These are phyloP conservation scores for Dorcus hopei DNA, from an alignment of 2,888 invertebrate species.

Conservation along the genomic window DNA sequence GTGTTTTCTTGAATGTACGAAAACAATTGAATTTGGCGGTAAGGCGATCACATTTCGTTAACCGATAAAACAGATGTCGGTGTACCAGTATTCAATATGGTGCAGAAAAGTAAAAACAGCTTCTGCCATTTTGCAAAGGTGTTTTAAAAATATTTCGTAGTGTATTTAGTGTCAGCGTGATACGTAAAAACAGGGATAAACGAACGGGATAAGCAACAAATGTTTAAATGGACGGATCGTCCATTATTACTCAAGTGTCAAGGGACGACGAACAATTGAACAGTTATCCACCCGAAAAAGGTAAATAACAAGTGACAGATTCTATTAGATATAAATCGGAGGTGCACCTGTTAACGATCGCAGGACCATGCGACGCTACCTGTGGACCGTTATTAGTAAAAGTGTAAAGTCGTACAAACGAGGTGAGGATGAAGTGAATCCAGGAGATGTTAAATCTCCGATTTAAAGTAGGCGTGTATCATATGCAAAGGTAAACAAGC, in stretches of 20 bases:
- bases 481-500: conserved; percentile 37
- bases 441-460: conserved; percentile 12
- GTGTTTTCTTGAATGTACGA: no score
- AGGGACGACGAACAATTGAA: conserved; percentile 95
- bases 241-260: conserved; percentile 97
- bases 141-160: conserved; percentile 36
- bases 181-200: conserved; percentile 28
- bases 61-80: conserved; percentile 25
- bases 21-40: conserved; percentile 21
- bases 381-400: conserved; percentile 3
- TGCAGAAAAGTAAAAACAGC: conserved; percentile 36
- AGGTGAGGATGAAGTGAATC: conserved; percentile 9
- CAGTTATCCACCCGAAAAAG: conserved; percentile 90
- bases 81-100: conserved; percentile 24
- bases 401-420: conserved; percentile 5
- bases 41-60: conserved; percentile 1
- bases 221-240: conserved; percentile 96
- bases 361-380: conserved; percentile 8
- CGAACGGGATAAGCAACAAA: conserved; percentile 51
- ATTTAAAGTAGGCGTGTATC: conserved; percentile 42
- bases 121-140: conserved; percentile 46
- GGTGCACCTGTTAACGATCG: conserved; percentile 28
- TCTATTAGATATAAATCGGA: conserved; percentile 20
- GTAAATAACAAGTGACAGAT: conserved; percentile 56
- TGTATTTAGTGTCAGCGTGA: conserved; percentile 27